Percentiles rank a stretch among this genome's conserved stretches.
phyloP scores from a whole-genome alignment of 1,140 invertebrate species.

The Helicoverpa zea region DNA sequence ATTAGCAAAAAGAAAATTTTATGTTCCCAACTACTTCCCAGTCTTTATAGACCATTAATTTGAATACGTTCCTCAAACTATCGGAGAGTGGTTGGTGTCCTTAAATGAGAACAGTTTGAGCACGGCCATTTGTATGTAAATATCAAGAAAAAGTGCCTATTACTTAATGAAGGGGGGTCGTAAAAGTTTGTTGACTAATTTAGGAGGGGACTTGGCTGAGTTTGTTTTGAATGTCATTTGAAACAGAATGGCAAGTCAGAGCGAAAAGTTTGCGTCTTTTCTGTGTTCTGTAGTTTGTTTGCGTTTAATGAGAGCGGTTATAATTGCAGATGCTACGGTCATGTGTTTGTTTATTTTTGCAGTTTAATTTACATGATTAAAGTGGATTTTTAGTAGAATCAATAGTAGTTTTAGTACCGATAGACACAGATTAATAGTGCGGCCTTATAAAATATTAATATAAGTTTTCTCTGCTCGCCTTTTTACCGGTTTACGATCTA shows the following conservation, averaged over 20 bases:
- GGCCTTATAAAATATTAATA: no score
- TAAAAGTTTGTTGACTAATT: constrained; percentile 34
- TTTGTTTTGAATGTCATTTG: constrained; percentile 21
- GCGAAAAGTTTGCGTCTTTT: background rate
- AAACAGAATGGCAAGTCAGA: constrained; percentile 7
- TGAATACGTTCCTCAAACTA: constrained; percentile 25
- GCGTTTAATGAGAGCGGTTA: background rate
- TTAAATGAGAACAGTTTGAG: background rate
- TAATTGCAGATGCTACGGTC: background rate
- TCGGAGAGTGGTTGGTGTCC: constrained; percentile 7
- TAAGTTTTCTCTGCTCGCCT: no score
- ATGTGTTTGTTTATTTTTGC: no score
- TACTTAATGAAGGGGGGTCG: constrained; percentile 37
- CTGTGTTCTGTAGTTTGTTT: background rate
- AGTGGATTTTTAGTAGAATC: no score
- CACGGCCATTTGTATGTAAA: constrained; percentile 32
- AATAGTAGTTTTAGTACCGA: no score
- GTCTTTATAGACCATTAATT: constrained; percentile 15
- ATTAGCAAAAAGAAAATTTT: constrained; percentile 27
- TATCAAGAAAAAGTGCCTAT: constrained; percentile 35
- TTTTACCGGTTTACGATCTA: no score
- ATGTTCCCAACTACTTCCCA: constrained; percentile 27
- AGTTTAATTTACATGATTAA: no score
- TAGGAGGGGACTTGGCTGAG: background rate
- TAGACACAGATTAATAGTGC: no score